These are phyloP conservation scores for Pocillopora verrucosa DNA, from an alignment of 64 coral and sea anemone species.

Conservation along the genomic window DNA sequence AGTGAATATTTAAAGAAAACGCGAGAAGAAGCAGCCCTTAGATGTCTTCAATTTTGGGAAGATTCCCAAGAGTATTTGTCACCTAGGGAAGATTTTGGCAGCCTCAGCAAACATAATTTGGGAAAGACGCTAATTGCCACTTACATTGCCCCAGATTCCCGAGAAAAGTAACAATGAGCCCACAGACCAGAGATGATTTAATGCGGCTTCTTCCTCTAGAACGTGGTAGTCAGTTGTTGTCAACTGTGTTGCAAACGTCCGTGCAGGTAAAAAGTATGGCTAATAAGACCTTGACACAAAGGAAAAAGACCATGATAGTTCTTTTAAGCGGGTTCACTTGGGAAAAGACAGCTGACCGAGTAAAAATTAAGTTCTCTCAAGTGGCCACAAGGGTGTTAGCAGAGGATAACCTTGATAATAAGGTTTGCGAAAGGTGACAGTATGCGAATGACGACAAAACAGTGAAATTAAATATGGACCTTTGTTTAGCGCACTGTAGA, in stretches of 20 bases:
- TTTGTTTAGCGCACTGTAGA: no score
- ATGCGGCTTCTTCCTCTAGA: constrained; percentile 76
- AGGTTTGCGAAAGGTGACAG: no score
- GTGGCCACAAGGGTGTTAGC: no score
- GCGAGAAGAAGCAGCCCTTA: constrained; percentile 46
- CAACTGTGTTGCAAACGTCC: constrained; percentile 8
- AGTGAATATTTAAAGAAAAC: constrained; percentile 56
- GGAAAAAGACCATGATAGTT: no score
- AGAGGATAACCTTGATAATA: no score
- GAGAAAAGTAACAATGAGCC: constrained; percentile 24
- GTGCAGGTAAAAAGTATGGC: constrained; percentile 41
- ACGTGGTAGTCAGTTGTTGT: constrained; percentile 58
- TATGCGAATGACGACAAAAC: no score
- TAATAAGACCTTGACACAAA: no score
- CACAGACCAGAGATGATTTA: constrained; percentile 37
- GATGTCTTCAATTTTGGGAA: constrained; percentile 77
- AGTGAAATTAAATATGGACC: no score
- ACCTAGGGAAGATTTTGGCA: constrained; percentile 38
- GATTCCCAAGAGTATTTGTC: constrained; percentile 79
- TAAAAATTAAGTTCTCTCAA: no score
- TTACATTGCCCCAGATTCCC: constrained; percentile 69
- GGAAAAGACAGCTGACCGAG: no score
- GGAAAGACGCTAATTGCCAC: constrained; percentile 71
- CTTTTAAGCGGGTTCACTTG: no score
- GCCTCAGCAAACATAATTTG: constrained; percentile 65